These are phyloP conservation scores for Sylvia borin DNA, from an alignment of 2,797 vertebrate genomes.

Conservation along the genomic window DNA sequence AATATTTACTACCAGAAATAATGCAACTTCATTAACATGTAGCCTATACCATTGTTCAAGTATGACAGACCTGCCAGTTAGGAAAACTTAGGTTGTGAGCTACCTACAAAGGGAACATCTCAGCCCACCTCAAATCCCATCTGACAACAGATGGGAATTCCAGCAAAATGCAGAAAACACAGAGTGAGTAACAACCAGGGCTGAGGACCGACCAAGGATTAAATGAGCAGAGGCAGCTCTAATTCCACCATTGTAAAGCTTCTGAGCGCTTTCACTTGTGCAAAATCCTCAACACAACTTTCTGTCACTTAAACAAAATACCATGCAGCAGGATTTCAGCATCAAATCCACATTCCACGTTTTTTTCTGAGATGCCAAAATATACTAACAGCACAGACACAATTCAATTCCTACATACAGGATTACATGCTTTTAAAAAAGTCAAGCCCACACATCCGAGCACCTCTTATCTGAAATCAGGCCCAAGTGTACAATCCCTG, in stretches of 20 bases:
- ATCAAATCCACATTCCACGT: rapidly evolving
- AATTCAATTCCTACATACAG: neutral
- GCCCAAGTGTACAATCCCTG: neutral
- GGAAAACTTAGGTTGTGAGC: neutral
- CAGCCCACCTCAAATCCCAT: neutral
- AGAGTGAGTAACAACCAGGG: neutral
- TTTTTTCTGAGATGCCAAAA: neutral
- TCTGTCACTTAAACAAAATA: neutral
- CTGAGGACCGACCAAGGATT: neutral
- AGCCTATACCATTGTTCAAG: neutral
- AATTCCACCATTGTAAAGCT: neutral
- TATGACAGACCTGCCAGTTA: neutral
- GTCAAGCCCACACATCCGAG: neutral
- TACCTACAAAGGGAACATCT: neutral
- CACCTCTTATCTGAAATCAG: neutral
- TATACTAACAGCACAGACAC: neutral
- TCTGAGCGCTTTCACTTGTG: neutral
- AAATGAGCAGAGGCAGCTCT: neutral
- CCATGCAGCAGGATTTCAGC: neutral
- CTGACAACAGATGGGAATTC: neutral
- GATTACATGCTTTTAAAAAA: neutral
- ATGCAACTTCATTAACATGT: neutral
- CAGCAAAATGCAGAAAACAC: neutral
- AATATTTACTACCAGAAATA: neutral
- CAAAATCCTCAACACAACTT: neutral